Evolutionary conservation across 2,113 vertebrate genomes (phyloP), one percentile per base, ranked within the genome.

Genomic region (Chionodraco myersi): DNA sequence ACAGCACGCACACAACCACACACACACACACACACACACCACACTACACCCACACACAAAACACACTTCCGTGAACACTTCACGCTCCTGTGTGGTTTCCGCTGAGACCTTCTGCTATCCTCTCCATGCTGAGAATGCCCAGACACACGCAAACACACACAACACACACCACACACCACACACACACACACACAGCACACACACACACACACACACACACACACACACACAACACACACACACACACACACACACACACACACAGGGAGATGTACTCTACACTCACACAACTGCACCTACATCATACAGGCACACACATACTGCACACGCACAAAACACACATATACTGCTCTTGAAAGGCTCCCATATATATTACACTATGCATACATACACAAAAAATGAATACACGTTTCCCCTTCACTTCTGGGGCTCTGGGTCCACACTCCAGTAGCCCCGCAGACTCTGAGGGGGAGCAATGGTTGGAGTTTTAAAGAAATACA

Each of bases 41-140:
- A n/a, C n/a, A n/a, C 11, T 18, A n/a, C 59, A 4, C 4, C 52
- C 1, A 70, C 44, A 77, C 41, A 65, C 61, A 75, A 47, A 75
- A 47, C 45, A 79, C 83, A 85, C 84, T 72, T 76, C 72, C 78
- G 21, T 75, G 81, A 77, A 72, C 82, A 68, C 56, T 77, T 79
- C 76, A 58, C 66, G n/a, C 30, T 74, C 75, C 80, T 58, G 68
- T 70, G 54, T 69, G 41, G 30, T 48, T 80, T 79, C 68, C n/a
- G 13, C 44, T 52, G 63, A 59, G 52, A 16, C 80, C 80, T 76
- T 51, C 62, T 69, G 69, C 70, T 18, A 67, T 75, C 49, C 36
- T 9, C 14, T 61, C 49, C 14, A 34, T 36, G 56, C 86, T 81
- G 54, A 23, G 75, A n/a, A n/a, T n/a, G n/a, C 21, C 21, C 26